A percentile compares a stretch with the other conserved stretches of the same genome.
These are phyloP conservation scores for Rafetus swinhoei DNA, from an alignment of 2,113 vertebrate genomes.

Conservation along the genomic window DNA sequence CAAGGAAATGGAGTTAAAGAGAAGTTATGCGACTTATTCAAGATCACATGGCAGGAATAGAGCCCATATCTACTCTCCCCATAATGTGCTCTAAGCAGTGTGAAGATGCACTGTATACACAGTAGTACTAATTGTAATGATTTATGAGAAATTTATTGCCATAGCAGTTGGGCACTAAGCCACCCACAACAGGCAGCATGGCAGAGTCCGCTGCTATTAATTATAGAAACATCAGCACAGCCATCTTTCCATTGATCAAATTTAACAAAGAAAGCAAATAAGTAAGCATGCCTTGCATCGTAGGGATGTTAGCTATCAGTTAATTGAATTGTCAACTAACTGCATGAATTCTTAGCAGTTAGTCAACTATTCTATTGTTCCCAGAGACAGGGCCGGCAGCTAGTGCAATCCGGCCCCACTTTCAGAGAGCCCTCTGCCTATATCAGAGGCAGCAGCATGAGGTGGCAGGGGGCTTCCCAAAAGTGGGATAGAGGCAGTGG, in stretches of 20 bases:
- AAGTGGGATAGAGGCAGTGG: no score
- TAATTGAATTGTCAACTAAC: no score
- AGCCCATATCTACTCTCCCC: background rate
- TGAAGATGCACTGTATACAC: background rate
- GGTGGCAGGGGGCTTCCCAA: no score
- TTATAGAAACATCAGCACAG: background rate
- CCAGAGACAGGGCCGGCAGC: no score
- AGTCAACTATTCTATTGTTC: no score
- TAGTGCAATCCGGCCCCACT: no score
- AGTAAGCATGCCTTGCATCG: background rate
- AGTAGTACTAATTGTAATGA: background rate
- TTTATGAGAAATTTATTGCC: background rate
- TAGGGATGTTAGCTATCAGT: no score
- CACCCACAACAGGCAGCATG: conserved; percentile 1
- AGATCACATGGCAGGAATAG: fast-evolving
- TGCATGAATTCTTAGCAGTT: no score
- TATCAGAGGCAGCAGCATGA: no score
- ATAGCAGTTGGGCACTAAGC: background rate
- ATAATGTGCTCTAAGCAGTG: background rate
- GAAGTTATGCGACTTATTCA: background rate
- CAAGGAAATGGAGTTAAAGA: background rate
- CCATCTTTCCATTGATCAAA: background rate
- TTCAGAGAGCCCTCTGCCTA: no score
- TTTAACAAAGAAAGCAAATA: background rate
- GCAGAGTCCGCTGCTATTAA: background rate